Evolutionary conservation across 2,797 vertebrate species (phyloP).

Genomic region (Pyrocephalus nanus): DNA sequence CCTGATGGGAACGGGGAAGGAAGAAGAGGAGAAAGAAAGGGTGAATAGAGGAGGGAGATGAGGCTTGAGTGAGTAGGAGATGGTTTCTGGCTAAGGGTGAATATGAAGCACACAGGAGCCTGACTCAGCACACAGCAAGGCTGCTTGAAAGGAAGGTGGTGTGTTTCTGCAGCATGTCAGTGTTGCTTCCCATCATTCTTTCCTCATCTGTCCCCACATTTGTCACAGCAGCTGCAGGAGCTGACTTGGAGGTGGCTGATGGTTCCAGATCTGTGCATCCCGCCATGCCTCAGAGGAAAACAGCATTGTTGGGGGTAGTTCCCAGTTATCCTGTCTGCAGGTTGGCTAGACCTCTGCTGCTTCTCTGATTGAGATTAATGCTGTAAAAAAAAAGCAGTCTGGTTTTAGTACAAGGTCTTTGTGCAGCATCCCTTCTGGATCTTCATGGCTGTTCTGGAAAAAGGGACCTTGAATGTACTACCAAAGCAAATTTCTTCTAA

Average conservation of each 20-base stretch:
- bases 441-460: neutral
- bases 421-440: neutral
- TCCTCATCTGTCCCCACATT: neutral
- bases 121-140: fast-evolving
- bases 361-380: neutral
- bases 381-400: neutral
- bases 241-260: neutral
- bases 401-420: neutral
- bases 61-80: neutral
- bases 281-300: neutral
- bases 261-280: neutral
- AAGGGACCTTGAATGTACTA: neutral
- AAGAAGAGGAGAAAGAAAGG: neutral
- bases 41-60: neutral
- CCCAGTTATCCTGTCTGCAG: neutral
- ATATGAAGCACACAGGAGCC: neutral
- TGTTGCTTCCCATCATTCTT: neutral
- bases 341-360: neutral
- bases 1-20: neutral
- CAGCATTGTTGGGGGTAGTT: neutral
- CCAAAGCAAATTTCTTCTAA: neutral
- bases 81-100: neutral
- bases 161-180: neutral
- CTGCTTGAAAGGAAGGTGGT: neutral
- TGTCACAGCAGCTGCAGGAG: neutral